phyloP scores from a whole-genome alignment of 35 echinoderm and acorn worm genomes.

The Anneissia japonica region DNA sequence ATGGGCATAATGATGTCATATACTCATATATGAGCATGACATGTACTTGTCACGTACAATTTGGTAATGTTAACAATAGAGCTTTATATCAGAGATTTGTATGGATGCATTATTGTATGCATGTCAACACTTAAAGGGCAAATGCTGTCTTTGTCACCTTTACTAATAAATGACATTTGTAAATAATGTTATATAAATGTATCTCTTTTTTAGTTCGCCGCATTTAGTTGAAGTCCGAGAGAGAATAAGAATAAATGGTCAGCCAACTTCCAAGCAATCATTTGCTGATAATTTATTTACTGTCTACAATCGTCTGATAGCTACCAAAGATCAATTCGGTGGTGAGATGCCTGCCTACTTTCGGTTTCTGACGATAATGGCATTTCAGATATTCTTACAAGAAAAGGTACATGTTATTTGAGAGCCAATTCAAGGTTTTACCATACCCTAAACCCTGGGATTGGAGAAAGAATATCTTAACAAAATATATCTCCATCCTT shows the following conservation, averaged over 20 bases:
- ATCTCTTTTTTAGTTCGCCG: conserved; percentile 55
- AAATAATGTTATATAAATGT: not conserved
- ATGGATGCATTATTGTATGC: no score
- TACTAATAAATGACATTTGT: not conserved
- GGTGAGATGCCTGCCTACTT: conserved; percentile 92
- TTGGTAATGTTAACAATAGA: not conserved
- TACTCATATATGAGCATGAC: not conserved
- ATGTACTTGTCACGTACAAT: not conserved
- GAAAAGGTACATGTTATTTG: no score
- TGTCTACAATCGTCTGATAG: conserved; percentile 66
- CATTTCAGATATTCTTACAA: conserved; percentile 85
- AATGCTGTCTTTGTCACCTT: no score
- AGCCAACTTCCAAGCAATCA: conserved; percentile 59
- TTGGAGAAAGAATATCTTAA: no score
- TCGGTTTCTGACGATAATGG: conserved; percentile 86
- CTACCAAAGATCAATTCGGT: conserved; percentile 43
- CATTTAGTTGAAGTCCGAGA: conserved; percentile 94
- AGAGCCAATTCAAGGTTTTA: no score
- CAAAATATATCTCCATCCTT: no score
- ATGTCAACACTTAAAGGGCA: no score
- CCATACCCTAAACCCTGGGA: no score
- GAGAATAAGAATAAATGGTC: conserved; percentile 82
- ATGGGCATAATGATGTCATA: not conserved
- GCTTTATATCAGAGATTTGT: no score
- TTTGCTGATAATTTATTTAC: conserved; percentile 82